phyloP scores from a whole-genome alignment of 2,888 invertebrate species.

The Geophilus truncorum region DNA sequence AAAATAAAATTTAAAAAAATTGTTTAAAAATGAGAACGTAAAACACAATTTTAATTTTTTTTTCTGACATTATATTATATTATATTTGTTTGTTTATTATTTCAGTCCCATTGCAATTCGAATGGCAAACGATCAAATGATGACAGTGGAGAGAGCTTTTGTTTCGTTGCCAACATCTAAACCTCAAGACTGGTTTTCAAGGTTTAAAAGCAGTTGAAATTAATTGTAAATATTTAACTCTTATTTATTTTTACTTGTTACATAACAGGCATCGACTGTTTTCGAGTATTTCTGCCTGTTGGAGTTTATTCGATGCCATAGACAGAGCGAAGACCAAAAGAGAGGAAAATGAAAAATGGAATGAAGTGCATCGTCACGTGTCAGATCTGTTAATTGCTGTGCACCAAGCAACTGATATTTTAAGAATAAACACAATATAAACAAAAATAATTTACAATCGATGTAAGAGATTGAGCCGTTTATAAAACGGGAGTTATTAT shows the following conservation, averaged over 20 bases:
- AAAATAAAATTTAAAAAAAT: too few relatives aligned
- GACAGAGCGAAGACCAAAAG: neutral
- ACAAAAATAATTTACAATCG: neutral
- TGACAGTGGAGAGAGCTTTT: constrained; percentile 28
- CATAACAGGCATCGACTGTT: constrained; percentile 12
- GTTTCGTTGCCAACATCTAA: neutral
- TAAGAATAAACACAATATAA: neutral
- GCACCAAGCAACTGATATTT: constrained; percentile 7
- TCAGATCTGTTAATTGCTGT: constrained; percentile 13
- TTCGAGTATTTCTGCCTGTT: neutral
- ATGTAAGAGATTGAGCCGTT: neutral
- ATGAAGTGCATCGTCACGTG: neutral
- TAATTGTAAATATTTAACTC: neutral
- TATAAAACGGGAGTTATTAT: too few relatives aligned
- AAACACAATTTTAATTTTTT: too few relatives aligned
- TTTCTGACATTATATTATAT: neutral
- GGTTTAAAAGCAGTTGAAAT: neutral
- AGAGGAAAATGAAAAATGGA: neutral
- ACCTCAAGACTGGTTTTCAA: neutral
- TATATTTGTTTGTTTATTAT: neutral
- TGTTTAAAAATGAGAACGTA: too few relatives aligned
- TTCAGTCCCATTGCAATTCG: constrained; percentile 30
- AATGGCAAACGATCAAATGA: constrained; percentile 33
- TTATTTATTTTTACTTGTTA: neutral
- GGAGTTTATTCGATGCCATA: neutral